Evolutionary conservation across 2,888 invertebrate genomes (phyloP).

Genomic region (Synergus itoensis): DNA sequence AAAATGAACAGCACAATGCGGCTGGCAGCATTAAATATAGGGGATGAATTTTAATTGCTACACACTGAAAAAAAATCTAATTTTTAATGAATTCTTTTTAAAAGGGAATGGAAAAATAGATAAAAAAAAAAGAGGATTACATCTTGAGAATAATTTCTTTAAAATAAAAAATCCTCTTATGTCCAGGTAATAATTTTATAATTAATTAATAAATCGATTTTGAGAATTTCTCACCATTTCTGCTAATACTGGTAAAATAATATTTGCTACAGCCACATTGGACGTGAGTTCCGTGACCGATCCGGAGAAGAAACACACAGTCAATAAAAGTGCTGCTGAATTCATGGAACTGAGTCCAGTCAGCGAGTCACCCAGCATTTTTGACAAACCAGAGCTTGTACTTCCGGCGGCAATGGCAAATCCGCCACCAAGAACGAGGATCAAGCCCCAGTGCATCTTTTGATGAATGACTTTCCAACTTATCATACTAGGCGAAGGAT

Average conservation of each 20-base stretch:
- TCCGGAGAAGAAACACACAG: slow-evolving; percentile 89
- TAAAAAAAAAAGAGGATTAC: not conserved
- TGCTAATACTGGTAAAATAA: slow-evolving; percentile 90
- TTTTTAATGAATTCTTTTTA: not conserved
- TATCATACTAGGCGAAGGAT: slow-evolving; percentile 85
- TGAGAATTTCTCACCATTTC: slow-evolving; percentile 81
- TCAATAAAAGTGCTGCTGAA: slow-evolving; percentile 84
- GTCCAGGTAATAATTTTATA: not conserved
- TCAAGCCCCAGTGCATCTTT: slow-evolving; percentile 94
- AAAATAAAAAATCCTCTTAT: not conserved
- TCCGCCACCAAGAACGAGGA: slow-evolving; percentile 93
- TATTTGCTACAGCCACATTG: slow-evolving; percentile 94
- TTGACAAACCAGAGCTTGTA: slow-evolving; percentile 88
- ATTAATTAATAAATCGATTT: too few relatives aligned
- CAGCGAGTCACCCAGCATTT: slow-evolving; percentile 86
- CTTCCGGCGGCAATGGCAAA: slow-evolving; percentile 95
- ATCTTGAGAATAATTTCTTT: not conserved
- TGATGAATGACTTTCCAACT: slow-evolving; percentile 92
- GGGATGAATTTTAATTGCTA: slow-evolving; percentile 88
- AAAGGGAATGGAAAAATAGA: not conserved
- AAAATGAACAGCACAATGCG: slow-evolving; percentile 93
- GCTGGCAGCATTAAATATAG: slow-evolving; percentile 94
- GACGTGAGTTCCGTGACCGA: slow-evolving; percentile 93
- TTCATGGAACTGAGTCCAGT: slow-evolving; percentile 83
- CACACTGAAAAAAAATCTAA: slow-evolving; percentile 79